These are phyloP conservation scores for Rhabdornis inornatus DNA, from an alignment of 2,113 vertebrate genomes.

Conservation along the genomic window DNA sequence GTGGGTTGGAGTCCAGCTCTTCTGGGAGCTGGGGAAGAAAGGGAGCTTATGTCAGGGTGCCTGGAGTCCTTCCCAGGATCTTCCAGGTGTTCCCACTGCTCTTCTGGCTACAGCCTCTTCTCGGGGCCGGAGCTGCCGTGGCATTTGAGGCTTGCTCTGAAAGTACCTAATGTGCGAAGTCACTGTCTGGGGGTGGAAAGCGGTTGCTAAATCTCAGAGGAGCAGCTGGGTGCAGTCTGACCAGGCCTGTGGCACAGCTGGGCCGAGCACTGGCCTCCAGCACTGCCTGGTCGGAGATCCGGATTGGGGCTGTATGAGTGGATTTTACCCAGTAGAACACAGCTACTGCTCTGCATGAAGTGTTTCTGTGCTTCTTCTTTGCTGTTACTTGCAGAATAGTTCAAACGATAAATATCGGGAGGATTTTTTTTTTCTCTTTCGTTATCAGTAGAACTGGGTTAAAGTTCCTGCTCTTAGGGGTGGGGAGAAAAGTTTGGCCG, in stretches of 20 bases:
- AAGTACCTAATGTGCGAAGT: not conserved
- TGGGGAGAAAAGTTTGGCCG: conserved; percentile 33
- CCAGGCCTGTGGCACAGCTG: not conserved
- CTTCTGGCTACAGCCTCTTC: not conserved
- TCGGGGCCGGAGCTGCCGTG: not conserved
- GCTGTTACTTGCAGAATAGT: not conserved
- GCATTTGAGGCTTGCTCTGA: not conserved
- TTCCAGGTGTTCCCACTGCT: not conserved
- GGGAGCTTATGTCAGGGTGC: not conserved
- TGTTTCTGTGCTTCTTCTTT: not conserved
- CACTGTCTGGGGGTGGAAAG: not conserved
- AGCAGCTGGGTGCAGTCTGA: not conserved
- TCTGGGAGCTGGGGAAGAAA: not conserved
- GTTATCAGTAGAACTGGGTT: conserved; percentile 16
- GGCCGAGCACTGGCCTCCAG: not conserved
- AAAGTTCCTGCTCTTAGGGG: conserved; percentile 39
- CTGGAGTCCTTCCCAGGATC: not conserved
- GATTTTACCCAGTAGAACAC: accelerated
- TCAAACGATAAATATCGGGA: not conserved
- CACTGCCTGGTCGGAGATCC: not conserved
- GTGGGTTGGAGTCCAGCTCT: not conserved
- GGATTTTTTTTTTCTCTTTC: not conserved
- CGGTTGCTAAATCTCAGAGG: not conserved
- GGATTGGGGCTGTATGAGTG: accelerated
- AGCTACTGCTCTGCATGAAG: not conserved